phyloP scores from a whole-genome alignment of 2,113 vertebrate genomes.

The Stictonetta naevosa region DNA sequence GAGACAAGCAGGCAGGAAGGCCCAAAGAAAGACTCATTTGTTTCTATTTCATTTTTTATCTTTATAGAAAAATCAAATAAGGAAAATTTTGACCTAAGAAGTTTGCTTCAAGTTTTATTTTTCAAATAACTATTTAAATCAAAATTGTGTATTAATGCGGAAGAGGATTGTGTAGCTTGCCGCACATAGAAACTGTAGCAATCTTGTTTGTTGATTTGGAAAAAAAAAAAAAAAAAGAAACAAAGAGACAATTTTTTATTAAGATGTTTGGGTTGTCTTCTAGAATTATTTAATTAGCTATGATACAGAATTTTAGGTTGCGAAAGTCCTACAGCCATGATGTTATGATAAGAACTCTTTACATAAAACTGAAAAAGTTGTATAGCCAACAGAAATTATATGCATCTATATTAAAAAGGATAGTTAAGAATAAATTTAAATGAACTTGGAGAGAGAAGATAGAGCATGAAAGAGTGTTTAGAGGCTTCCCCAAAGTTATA shows the following conservation, averaged over 20 bases:
- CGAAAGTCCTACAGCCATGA: not conserved
- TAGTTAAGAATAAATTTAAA: not conserved
- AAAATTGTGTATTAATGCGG: not conserved
- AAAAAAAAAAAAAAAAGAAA: not conserved
- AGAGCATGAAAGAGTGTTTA: not conserved
- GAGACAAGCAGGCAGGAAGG: not conserved
- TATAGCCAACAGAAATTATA: not conserved
- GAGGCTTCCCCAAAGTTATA: not conserved
- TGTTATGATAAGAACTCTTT: not conserved
- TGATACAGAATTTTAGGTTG: not conserved
- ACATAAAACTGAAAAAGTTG: not conserved
- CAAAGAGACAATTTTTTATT: not conserved
- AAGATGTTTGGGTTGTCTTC: not conserved
- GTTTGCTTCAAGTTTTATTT: not conserved
- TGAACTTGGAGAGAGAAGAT: not conserved
- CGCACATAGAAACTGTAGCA: not conserved
- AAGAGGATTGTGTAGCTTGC: not conserved
- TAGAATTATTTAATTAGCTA: not conserved
- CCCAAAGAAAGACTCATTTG: not conserved
- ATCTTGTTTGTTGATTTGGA: not conserved
- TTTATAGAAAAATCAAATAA: not conserved
- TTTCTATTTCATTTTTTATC: not conserved
- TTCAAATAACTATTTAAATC: not conserved
- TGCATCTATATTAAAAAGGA: not conserved
- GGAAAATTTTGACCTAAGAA: not conserved